Evolutionary conservation across 1,140 invertebrate species (phyloP), one percentile per base, ranked within the genome.

Genomic region (Colletes gigas): DNA sequence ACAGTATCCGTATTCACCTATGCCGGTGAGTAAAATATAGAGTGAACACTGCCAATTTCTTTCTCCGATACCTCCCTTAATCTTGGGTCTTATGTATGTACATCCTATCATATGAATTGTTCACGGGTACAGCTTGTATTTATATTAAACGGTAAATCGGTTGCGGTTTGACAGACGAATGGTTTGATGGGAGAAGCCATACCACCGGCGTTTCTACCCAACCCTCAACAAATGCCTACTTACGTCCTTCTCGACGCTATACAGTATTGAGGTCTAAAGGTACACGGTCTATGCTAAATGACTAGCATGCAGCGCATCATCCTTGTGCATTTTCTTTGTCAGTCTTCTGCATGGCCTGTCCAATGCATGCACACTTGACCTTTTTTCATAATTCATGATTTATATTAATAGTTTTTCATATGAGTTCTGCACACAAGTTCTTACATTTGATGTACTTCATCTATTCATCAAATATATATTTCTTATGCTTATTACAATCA

Each of bases 251-350:
- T 93, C 92, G 93, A 93, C 92, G 92, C 92, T 90, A 93, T 93
- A 93, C 92, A 93, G 92, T 93, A 93, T 93, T 93, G 92, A 93
- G 92, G 92, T 93, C 91, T 93, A 93, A 93, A 93, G 93, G 93
- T 93, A 93, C 88, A 90, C 91, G 86, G 88, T 90, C 89, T 90
- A 88, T 90, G 87, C 84, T 87, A 84, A 86, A 66, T 74, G 87
- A 86, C 74, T 87, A 89, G 88, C 88, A 89, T 89, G 88, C 77
- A 80, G 74, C 79, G 83, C 83, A 76, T 84, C 76, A 81, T 81
- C 50, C 72, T 71, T 83, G 81, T 81, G 73, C 81, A 59, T 82
- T 80, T 84, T 79, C 62, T 86, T 81, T 84, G 39, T 62, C 70
- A 70, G 30, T 69, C 60, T 50, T 57, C 44, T 78, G 84, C 86